phyloP scores from a whole-genome alignment of 2,888 invertebrate genomes.

The Pristionchus japonicus region DNA sequence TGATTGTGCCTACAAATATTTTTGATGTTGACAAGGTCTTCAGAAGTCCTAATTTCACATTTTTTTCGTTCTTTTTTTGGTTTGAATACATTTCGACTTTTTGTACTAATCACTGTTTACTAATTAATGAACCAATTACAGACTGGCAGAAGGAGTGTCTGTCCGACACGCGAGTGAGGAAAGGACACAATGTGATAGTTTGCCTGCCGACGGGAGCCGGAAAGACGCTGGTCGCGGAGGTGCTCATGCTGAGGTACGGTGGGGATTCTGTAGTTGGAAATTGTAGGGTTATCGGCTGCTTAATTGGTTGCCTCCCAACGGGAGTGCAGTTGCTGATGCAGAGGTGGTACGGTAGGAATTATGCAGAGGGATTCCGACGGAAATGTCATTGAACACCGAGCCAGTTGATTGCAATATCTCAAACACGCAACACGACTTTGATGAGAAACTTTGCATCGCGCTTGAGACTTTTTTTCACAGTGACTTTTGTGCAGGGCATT shows the following conservation, averaged over 20 bases:
- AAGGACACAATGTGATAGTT: conserved; percentile 88
- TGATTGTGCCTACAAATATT: no score
- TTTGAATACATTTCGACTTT: no score
- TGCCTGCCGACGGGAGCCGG: conserved; percentile 96
- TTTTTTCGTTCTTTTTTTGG: no score
- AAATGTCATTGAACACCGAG: not conserved
- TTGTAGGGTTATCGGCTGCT: not conserved
- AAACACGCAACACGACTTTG: not conserved
- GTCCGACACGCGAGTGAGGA: conserved; percentile 83
- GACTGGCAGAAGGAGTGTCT: conserved; percentile 96
- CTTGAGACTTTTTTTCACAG: not conserved
- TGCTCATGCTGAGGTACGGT: conserved; percentile 86
- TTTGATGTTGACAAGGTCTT: no score
- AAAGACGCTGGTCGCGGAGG: conserved; percentile 95
- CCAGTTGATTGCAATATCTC: not conserved
- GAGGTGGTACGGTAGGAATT: not conserved
- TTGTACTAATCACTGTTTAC: no score
- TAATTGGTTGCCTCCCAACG: no score
- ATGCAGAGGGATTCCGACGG: no score
- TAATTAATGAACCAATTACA: no score
- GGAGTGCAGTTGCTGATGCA: no score
- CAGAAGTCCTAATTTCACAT: no score
- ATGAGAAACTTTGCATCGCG: not conserved
- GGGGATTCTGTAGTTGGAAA: conserved; percentile 78
- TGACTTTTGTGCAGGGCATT: no score